Conservation (phyloP, 2,113 vertebrate species). For the Hyaena hyaena region DNA sequence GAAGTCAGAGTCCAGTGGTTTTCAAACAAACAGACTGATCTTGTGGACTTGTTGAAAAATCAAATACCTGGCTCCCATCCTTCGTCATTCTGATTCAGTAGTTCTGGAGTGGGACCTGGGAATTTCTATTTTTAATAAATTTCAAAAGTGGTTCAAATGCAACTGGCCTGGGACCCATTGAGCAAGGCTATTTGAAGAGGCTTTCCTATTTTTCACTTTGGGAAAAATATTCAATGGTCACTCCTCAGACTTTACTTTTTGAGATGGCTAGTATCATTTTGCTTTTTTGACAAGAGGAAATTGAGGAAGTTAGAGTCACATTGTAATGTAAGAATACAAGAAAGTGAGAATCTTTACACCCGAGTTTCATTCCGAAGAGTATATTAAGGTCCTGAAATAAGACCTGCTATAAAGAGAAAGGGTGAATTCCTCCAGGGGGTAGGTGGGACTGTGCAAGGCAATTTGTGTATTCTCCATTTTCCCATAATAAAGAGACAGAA, state of each 20-base stretch:
- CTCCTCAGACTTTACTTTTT: neutral
- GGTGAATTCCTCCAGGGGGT: neutral
- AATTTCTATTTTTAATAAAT: constrained; percentile 39
- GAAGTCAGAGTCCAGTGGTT: constrained; percentile 35
- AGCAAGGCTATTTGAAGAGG: neutral
- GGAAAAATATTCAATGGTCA: neutral
- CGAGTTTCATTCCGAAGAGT: neutral
- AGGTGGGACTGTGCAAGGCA: neutral
- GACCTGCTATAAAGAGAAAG: neutral
- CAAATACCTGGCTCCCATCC: neutral
- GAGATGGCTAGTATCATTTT: neutral
- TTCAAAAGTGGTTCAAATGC: neutral
- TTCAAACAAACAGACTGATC: neutral
- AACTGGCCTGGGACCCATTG: neutral
- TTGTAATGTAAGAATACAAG: constrained; percentile 44
- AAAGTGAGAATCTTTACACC: neutral
- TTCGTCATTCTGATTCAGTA: neutral
- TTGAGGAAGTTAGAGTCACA: neutral
- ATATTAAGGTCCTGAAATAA: neutral
- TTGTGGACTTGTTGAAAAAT: neutral
- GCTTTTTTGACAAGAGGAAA: constrained; percentile 13
- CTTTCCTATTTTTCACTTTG: constrained; percentile 25
- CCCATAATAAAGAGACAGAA: neutral
- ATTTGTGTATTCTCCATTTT: neutral
- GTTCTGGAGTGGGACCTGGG: neutral